These are phyloP conservation scores for Mesochorus sp. DNA, from an alignment of 2,888 invertebrate genomes.

Conservation along the genomic window DNA sequence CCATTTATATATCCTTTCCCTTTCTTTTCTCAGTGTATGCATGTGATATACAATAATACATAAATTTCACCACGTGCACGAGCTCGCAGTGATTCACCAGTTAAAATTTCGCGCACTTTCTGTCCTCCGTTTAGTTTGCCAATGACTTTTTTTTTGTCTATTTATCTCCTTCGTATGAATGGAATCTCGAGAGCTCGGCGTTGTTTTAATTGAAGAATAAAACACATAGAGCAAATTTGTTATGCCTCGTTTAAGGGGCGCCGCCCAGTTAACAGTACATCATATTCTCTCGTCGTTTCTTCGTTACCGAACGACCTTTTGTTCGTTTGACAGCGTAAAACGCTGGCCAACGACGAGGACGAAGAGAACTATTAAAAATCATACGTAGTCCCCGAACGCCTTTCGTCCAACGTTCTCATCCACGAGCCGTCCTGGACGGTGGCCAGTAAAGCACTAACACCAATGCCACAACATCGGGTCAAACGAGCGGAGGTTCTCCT, in stretches of 20 bases:
- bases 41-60: neutral
- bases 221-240: constrained; percentile 32
- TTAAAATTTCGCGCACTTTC: constrained; percentile 18
- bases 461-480: constrained; percentile 34
- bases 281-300: constrained; percentile 9
- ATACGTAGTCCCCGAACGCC: constrained; percentile 27
- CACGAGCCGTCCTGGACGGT: constrained; percentile 28
- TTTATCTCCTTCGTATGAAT: neutral
- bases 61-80: constrained; percentile 21
- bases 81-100: constrained; percentile 33
- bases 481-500: constrained; percentile 39
- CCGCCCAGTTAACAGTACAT: constrained; percentile 38
- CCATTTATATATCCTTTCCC: constrained; percentile 65
- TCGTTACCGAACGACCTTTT: constrained; percentile 27
- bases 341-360: constrained; percentile 38
- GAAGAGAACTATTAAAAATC: constrained; percentile 16
- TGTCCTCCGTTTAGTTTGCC: neutral
- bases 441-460: constrained; percentile 55
- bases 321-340: constrained; percentile 55
- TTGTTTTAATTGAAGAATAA: constrained; percentile 16
- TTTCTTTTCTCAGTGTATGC: constrained; percentile 11
- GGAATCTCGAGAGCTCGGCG: neutral
- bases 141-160: neutral
- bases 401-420: neutral
- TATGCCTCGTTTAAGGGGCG: constrained; percentile 44